Evolutionary conservation across 1,140 invertebrate species (phyloP), one percentile per base, ranked within the genome.

Genomic region (Belonocnema kinseyi): DNA sequence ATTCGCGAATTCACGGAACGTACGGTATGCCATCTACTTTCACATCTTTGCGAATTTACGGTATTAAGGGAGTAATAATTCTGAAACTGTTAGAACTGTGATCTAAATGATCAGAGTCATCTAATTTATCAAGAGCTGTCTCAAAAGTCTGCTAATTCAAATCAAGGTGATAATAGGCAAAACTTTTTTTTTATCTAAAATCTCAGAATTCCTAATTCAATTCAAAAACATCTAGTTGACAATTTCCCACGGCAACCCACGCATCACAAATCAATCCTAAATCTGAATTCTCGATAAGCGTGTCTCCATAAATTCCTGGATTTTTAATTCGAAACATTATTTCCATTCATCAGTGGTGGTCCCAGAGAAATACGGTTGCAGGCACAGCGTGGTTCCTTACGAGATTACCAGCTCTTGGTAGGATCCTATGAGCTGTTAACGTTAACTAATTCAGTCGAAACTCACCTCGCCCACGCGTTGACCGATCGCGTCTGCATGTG

Each of bases 1-100:
- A 88, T 89, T 89, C 87, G 87, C 88, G 84, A 85, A 75, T 89
- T 88, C 87, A 86, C 85, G 83, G 87, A 88, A 89, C 84, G 80
- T 81, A 80, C 78, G 74, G 66, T 83, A 79, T 79, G 76, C 77
- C 79, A 81, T 80, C 80, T 85, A 77, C 75, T 79, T 77, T 77
- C 74, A 75, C 74, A 66, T 66, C 61, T 66, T 66, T 7, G 21
- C 21, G 14, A 46, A 66, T 40, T 66, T 40, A 66, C 26, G n/a
- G 33, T 40, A 6, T 66, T 66, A 40, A 66, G 26, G 26, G 26
- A 33, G 26, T n/a, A 66, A 13, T 66, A 40, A 66, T 66, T n/a
- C 8, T 10, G 2, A 14, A 66, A 26, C 46, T 66, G 26, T n/a
- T 40, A 46, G 10, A 19, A 17, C n/a, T 54, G 53, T 5, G n/a